Base-by-base conservation (phyloP, 2,113 vertebrate species). In the Dicaeum eximium region DNA sequence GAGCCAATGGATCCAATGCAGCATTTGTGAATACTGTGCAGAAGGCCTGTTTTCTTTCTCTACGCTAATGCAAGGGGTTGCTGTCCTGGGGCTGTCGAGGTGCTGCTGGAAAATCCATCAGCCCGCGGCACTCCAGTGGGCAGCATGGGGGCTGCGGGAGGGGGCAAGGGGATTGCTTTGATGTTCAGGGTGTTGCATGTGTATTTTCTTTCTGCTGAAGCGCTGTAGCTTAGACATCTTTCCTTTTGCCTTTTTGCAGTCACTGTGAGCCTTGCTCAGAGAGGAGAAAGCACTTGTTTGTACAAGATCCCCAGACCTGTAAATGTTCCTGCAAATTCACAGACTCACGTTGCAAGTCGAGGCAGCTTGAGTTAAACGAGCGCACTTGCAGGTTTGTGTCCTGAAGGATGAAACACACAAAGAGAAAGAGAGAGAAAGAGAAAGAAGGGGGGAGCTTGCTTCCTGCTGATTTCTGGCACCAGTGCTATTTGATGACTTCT, bases 261-360 rank as follows among this genome's bases (percentile, higher is more conserved):
- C 99, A 96, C 98, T 99, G 99, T 98, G 98, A 98, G 98, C 98
- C 98, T 97, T 99, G 99, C 98, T 98, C 99, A 97, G 99, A 99
- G 96, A 98, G 98, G 98, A 99, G 98, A 98, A 99, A 98, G 98
- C 98, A 99, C 97, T 98, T 99, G 98, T 99, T 98, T 98, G 97
- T 99, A 97, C 99, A 99, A 98, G 99, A 99, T 97, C 99, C 98
- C 64, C 97, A 98, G 96, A 99, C 99, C 97, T 99, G 99, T 98
- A 99, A 98, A 98, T 99, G 99, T 98, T 99, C 99, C 98, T 99
- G 99, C 98, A 99, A 99, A 99, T 98, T 99, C 98, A 98, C 99
- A 97, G 98, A 99, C 86, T 98, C 98, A 95, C 98, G 98, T 98
- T 99, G 99, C 98, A 99, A 99, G 99, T 98, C 98, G 96, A 99